Conservation (phyloP, 2,888 invertebrate species). For the Lithosia quadra region DNA sequence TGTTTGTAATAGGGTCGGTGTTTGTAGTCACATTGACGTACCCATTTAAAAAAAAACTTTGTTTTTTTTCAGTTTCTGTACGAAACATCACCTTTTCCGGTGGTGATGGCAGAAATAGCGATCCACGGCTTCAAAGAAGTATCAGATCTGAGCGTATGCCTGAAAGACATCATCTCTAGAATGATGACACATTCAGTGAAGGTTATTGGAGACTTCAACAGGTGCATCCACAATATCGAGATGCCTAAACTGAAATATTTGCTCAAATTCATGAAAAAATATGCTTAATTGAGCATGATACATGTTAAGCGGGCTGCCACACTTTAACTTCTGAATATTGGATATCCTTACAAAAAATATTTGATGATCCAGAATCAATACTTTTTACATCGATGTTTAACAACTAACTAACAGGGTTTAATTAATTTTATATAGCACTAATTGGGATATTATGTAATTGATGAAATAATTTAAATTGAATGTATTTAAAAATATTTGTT, state of each 20-base stretch:
- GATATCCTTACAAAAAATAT: neutral
- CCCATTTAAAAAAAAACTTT: too few species aligned
- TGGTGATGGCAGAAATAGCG: conserved; percentile 83
- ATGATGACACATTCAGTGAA: conserved; percentile 85
- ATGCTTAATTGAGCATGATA: conserved; percentile 62
- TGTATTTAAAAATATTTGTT: neutral
- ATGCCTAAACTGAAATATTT: conserved; percentile 84
- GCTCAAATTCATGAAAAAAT: conserved; percentile 84
- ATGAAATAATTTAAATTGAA: neutral
- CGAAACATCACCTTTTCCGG: conserved; percentile 83
- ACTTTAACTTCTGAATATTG: neutral
- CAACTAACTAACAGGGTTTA: neutral
- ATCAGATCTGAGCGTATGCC: conserved; percentile 80
- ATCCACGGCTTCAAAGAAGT: conserved; percentile 84
- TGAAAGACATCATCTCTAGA: conserved; percentile 81
- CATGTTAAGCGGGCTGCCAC: conserved; percentile 2
- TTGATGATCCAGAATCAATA: neutral
- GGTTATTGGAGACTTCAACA: conserved; percentile 83
- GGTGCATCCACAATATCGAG: conserved; percentile 83
- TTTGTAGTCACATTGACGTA: too few species aligned
- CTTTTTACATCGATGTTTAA: neutral
- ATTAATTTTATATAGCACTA: neutral
- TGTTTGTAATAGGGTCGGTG: too few species aligned
- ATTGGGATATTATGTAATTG: neutral
- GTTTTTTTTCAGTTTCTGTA: conserved; percentile 76